Percentiles rank a stretch among this genome's conserved stretches.
phyloP scores from a whole-genome alignment of 2,113 vertebrate genomes.

The Empidonax alnorum region DNA sequence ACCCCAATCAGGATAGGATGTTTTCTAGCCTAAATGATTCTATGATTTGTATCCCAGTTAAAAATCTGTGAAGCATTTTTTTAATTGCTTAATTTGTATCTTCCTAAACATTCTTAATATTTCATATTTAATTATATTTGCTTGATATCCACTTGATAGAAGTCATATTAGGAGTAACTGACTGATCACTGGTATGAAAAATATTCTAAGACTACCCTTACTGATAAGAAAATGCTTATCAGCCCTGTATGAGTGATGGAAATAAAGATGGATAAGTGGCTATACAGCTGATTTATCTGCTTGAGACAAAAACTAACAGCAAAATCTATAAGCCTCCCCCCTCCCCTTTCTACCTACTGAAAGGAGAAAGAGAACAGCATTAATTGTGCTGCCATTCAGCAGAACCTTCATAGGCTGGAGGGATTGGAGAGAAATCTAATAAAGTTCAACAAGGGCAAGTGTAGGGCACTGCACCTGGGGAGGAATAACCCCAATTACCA shows the following conservation, averaged over 20 bases:
- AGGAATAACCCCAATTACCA: background rate
- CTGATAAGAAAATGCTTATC: background rate
- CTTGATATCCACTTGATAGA: background rate
- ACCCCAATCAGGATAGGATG: background rate
- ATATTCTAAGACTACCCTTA: background rate
- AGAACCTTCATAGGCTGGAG: background rate
- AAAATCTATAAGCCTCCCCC: background rate
- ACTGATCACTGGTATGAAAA: background rate
- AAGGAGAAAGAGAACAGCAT: background rate
- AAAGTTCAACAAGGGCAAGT: background rate
- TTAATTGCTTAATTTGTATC: background rate
- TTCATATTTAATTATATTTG: background rate
- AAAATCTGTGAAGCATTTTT: background rate
- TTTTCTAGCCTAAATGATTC: background rate
- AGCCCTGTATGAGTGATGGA: background rate
- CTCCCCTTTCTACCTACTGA: background rate
- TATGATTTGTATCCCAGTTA: background rate
- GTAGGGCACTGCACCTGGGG: background rate
- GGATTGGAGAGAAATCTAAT: background rate
- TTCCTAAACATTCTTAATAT: background rate
- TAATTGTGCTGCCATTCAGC: background rate
- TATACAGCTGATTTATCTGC: background rate
- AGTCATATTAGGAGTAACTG: background rate
- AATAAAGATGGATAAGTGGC: background rate
- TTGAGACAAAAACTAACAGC: background rate